phyloP scores from a whole-genome alignment of 1,140 invertebrate species.

The Lamellibrachia luymesi region DNA sequence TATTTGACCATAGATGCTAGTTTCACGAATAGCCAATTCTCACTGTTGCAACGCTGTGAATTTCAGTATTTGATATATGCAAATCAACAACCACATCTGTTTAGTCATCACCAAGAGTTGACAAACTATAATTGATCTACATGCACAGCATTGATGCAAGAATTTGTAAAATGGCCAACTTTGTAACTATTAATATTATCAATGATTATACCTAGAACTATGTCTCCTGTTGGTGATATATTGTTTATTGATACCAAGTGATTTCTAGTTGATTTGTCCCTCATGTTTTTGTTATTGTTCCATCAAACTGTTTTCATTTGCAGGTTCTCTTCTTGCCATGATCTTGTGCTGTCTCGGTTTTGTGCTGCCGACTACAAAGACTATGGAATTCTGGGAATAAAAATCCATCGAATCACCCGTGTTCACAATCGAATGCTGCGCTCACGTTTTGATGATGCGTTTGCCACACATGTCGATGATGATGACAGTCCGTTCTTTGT shows the following conservation, averaged over 20 bases:
- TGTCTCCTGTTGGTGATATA: neutral
- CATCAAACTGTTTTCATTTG: slow-evolving; percentile 20
- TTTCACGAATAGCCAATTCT: too few species aligned
- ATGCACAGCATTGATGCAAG: neutral
- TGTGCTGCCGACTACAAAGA: slow-evolving; percentile 51
- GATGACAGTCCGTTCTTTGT: slow-evolving; percentile 23
- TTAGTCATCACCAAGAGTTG: neutral
- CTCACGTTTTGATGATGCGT: slow-evolving; percentile 50
- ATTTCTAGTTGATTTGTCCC: neutral
- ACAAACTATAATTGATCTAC: neutral
- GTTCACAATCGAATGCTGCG: slow-evolving; percentile 53
- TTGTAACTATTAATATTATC: neutral
- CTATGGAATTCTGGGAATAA: slow-evolving; percentile 48
- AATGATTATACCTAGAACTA: neutral
- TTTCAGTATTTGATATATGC: too few species aligned
- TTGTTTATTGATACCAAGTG: neutral
- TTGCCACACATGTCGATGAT: slow-evolving; percentile 32
- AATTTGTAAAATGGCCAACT: neutral
- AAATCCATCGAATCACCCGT: slow-evolving; percentile 48
- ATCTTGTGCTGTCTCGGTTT: slow-evolving; percentile 54
- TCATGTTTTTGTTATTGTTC: neutral
- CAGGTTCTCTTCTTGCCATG: slow-evolving; percentile 56
- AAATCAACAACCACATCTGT: neutral
- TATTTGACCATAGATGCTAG: too few species aligned
- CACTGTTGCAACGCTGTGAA: too few species aligned